Evolutionary conservation across 1,140 invertebrate species (phyloP).

Genomic region (Teleogryllus occipitalis): DNA sequence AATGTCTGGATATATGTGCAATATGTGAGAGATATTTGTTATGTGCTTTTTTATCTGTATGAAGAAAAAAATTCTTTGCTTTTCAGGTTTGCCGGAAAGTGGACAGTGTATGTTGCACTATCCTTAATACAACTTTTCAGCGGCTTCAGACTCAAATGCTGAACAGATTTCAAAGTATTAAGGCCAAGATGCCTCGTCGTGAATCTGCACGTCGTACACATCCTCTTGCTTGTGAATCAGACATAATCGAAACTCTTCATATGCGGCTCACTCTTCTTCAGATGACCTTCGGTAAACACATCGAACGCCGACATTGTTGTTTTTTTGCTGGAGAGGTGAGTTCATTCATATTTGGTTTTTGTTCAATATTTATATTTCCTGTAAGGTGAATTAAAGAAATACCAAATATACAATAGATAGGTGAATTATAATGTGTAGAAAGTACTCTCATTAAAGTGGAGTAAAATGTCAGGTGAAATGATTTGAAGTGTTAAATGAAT

Average conservation of each 20-base stretch:
- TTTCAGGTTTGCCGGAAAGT: constrained; percentile 66
- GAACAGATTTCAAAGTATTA: constrained; percentile 71
- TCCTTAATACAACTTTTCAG: constrained; percentile 75
- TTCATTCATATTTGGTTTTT: constrained; percentile 10
- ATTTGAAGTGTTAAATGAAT: not conserved
- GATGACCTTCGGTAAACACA: constrained; percentile 87
- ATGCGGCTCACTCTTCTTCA: constrained; percentile 78
- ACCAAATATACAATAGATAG: not conserved
- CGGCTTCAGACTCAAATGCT: constrained; percentile 69
- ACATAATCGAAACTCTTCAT: constrained; percentile 81
- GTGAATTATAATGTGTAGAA: too few relatives aligned
- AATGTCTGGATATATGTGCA: not conserved
- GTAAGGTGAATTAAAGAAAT: not conserved
- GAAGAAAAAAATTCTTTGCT: not conserved
- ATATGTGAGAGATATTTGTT: not conserved
- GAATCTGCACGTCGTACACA: constrained; percentile 77
- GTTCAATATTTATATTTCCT: not conserved
- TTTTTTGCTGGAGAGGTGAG: constrained; percentile 82
- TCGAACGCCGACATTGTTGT: constrained; percentile 80
- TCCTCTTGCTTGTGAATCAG: constrained; percentile 74
- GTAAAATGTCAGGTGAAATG: too few relatives aligned
- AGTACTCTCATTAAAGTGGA: too few relatives aligned
- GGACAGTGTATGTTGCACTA: constrained; percentile 63
- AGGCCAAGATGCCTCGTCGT: constrained; percentile 79
- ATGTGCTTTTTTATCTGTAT: not conserved